A percentile compares a stretch with the other conserved stretches of the same genome.
Conservation (phyloP, 2,113 vertebrate species). For the Pseudorhombus dupliciocellatus region DNA sequence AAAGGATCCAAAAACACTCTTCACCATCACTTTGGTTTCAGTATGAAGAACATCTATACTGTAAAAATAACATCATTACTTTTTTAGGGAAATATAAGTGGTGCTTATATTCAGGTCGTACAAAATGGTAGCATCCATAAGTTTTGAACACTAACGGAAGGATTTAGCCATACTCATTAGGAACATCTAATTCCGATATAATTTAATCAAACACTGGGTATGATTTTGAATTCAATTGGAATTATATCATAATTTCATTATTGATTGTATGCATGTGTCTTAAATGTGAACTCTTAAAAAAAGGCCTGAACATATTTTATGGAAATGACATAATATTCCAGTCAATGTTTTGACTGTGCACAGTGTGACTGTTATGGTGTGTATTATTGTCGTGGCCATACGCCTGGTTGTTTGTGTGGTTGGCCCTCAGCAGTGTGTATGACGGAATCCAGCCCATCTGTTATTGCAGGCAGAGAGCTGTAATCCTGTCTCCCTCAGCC, state of each 20-base stretch:
- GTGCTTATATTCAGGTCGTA: no score
- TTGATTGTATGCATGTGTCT: neutral
- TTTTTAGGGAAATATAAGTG: no score
- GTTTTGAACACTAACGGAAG: no score
- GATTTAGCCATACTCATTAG: no score
- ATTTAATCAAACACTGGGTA: no score
- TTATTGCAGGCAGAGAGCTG: conserved; percentile 53
- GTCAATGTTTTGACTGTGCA: neutral
- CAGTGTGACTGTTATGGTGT: conserved; percentile 12
- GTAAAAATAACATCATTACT: neutral
- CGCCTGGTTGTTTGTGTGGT: conserved; percentile 34
- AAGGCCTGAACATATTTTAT: neutral
- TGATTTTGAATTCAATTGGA: no score
- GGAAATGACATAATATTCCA: conserved; percentile 12
- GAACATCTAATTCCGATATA: no score
- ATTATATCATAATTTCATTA: no score
- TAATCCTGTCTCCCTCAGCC: conserved; percentile 52
- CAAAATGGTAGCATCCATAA: no score
- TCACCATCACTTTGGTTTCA: no score
- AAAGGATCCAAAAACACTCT: neutral
- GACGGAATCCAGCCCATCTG: conserved; percentile 70
- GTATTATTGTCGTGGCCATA: conserved; percentile 5
- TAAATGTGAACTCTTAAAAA: neutral
- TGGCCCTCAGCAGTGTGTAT: conserved; percentile 44
- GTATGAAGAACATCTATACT: neutral